Base-by-base conservation (phyloP, 2,888 invertebrate genomes). In the Yponomeuta malinellus region DNA sequence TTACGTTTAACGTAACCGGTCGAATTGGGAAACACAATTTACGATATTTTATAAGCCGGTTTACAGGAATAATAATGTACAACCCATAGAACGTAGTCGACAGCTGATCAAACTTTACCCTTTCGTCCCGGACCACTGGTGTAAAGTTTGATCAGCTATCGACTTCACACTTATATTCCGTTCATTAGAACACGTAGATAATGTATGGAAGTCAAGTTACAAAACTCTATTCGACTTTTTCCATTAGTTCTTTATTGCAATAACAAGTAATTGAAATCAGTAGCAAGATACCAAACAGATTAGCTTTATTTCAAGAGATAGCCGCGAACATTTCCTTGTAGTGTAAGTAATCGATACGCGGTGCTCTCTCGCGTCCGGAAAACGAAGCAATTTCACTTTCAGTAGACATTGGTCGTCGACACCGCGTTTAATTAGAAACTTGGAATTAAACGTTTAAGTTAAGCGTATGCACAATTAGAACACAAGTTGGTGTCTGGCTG, bases 281-380 rank as follows among this genome's bases (percentile, higher is more conserved):
- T 59, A 59, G 52, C 52, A 15, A 59, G 52, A 59, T 59, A 59
- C 15, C 52, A 59, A 15, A 15, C 15, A 15, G 52, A 12, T 15
- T 15, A 15, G 52, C 5, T 59, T 59, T 59, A 59, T 59, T 59
- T 59, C 52, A 59, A 59, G 12, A 59, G 52, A 59, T 59, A 59
- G 52, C 52, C 15, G 12, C 52, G 3, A 59, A 59, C 52, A 59
- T 59, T 59, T 59, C 52, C 52, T 59, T 15, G 52, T 59, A 59
- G 52, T 59, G 52, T 59, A 59, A 52, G 52, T 59, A 59, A 59
- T 59, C 52, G 52, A 59, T 59, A 59, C 52, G 52, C 52, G 52
- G 15, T 15, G 15, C 15, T 59, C 52, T 59, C 52, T 59, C 52
- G 52, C 52, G 52, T 15, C 52, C 52, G 52, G 52, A 59, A 59